phyloP scores from a whole-genome alignment of 1,140 invertebrate genomes.

The Danaus melanippus region DNA sequence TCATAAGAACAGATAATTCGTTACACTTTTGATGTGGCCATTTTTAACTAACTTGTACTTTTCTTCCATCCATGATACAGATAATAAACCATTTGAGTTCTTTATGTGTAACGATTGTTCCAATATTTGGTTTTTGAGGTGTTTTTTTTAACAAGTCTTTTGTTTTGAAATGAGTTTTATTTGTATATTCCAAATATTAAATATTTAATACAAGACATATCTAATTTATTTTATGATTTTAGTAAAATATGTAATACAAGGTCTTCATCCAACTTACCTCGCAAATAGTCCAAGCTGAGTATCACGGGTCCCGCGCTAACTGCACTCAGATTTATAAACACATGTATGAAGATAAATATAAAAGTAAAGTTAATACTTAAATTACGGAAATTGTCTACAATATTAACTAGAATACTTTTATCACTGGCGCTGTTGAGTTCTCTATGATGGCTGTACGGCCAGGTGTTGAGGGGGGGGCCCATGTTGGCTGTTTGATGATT shows the following conservation, averaged over 20 bases:
- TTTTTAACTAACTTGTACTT: no score
- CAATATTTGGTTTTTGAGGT: no score
- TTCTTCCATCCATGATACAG: no score
- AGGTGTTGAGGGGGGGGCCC: slow-evolving; percentile 45
- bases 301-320: slow-evolving; percentile 50
- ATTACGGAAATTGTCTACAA: slow-evolving; percentile 33
- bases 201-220: slow-evolving; percentile 1
- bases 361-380: slow-evolving; percentile 43
- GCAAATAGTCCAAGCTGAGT: slow-evolving; percentile 54
- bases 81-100: no score
- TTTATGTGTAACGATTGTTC: no score
- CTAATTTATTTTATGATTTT: neutral
- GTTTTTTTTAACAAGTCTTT: no score
- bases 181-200: neutral
- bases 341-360: slow-evolving; percentile 38
- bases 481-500: slow-evolving; percentile 16
- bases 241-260: neutral
- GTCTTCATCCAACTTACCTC: slow-evolving; percentile 38
- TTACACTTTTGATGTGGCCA: no score
- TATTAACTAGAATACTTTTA: slow-evolving; percentile 26
- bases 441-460: slow-evolving; percentile 34
- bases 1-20: no score
- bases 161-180: no score
- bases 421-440: slow-evolving; percentile 7
- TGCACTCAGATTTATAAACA: slow-evolving; percentile 35